Evolutionary conservation across 2,113 vertebrate species (phyloP).

Genomic region (Seriola aureovittata): DNA sequence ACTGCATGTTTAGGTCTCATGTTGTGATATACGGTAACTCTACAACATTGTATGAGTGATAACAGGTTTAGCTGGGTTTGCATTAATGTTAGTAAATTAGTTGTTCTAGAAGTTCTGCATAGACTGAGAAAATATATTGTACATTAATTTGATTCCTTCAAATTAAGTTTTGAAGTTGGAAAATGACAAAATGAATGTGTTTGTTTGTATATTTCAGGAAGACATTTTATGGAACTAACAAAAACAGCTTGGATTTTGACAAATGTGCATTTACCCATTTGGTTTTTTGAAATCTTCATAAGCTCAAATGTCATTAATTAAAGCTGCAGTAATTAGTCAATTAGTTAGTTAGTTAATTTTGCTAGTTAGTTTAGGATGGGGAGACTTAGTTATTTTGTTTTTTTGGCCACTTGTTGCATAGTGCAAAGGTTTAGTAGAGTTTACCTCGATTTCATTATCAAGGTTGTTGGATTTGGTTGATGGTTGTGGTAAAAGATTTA

Average conservation of each 20-base stretch:
- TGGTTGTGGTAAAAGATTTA: too few species aligned
- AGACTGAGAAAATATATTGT: not conserved
- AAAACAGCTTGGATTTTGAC: not conserved
- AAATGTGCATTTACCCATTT: not conserved
- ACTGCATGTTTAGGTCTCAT: constrained; percentile 19
- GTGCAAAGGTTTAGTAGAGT: too few species aligned
- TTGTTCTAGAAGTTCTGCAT: not conserved
- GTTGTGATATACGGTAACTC: not conserved
- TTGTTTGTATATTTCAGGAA: not conserved
- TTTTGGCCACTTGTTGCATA: too few species aligned
- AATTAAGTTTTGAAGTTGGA: not conserved
- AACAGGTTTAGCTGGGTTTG: not conserved
- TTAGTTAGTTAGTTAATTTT: too few species aligned
- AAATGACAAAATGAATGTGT: not conserved
- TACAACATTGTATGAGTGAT: not conserved
- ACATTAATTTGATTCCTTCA: not conserved
- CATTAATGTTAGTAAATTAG: not conserved
- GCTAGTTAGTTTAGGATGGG: too few species aligned
- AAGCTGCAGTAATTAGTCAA: not conserved
- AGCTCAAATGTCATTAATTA: not conserved
- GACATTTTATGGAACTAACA: not conserved
- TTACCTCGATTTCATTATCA: too few species aligned
- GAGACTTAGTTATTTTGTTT: too few species aligned
- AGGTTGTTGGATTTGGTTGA: too few species aligned
- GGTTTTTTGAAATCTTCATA: not conserved